Percentiles rank a stretch among this genome's conserved stretches.
Evolutionary conservation across 2,113 vertebrate genomes (phyloP).

Genomic region (Willisornis vidua): DNA sequence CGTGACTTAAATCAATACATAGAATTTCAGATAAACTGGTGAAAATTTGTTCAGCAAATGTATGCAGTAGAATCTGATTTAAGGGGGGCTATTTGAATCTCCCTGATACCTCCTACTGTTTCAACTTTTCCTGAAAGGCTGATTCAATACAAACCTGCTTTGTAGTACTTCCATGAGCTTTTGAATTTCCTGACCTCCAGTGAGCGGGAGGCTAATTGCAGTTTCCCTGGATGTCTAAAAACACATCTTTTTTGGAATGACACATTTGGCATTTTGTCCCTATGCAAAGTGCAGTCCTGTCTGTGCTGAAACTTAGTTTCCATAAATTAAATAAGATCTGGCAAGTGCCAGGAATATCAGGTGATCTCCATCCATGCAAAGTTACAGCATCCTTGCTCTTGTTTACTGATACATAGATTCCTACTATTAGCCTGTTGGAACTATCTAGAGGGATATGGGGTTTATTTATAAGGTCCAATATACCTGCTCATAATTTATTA

Average conservation of each 20-base stretch:
- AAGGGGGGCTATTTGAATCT: not conserved
- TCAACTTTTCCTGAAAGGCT: not conserved
- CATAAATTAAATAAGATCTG: not conserved
- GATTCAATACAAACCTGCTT: not conserved
- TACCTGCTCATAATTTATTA: constrained; percentile 14
- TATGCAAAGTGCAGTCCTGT: accelerated
- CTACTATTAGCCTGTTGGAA: not conserved
- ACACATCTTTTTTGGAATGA: not conserved
- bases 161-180: not conserved
- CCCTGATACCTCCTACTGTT: not conserved
- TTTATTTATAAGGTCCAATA: not conserved
- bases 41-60: not conserved
- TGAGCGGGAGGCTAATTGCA: not conserved
- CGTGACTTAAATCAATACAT: constrained; percentile 76
- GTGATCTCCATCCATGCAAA: not conserved
- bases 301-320: not conserved
- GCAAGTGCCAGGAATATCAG: not conserved
- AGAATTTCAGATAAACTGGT: constrained; percentile 58
- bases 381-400: not conserved
- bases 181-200: not conserved
- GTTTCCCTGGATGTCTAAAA: not conserved
- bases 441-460: not conserved
- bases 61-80: not conserved
- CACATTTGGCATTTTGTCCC: not conserved
- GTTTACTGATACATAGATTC: not conserved